A percentile compares a stretch with the other conserved stretches of the same genome.
Conservation (phyloP, 2,888 invertebrate species). For the Galeopsomyia nigrocyanea region DNA sequence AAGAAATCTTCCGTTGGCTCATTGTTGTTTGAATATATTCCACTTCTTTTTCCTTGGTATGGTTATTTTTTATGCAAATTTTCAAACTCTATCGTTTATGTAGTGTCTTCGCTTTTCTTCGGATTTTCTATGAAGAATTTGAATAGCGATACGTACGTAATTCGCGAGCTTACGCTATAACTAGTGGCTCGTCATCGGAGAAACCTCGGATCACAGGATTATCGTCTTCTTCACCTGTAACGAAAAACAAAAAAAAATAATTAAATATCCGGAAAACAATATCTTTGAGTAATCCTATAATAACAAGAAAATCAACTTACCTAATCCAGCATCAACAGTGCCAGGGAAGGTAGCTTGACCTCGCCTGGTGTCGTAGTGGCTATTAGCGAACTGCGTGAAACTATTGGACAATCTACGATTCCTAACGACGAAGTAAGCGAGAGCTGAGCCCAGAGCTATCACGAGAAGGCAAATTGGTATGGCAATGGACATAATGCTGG, state of each 20-base stretch:
- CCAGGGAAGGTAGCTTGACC: slow-evolving; percentile 88
- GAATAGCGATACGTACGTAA: neutral
- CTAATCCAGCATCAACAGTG: slow-evolving; percentile 74
- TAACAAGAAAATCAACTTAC: slow-evolving; percentile 66
- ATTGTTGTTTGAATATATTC: slow-evolving; percentile 25
- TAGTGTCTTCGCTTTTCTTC: slow-evolving; percentile 54
- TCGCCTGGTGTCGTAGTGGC: slow-evolving; percentile 88
- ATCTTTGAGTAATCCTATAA: slow-evolving; percentile 6
- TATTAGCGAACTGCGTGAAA: slow-evolving; percentile 85
- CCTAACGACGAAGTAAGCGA: slow-evolving; percentile 77
- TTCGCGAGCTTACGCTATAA: slow-evolving; percentile 80
- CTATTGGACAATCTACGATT: slow-evolving; percentile 82
- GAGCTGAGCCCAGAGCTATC: slow-evolving; percentile 72
- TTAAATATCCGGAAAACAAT: neutral
- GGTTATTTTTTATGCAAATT: slow-evolving; percentile 56
- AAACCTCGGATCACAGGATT: slow-evolving; percentile 92
- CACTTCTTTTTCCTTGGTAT: slow-evolving; percentile 46
- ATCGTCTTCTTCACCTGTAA: slow-evolving; percentile 81
- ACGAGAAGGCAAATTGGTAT: slow-evolving; percentile 73
- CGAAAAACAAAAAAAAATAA: slow-evolving; percentile 33
- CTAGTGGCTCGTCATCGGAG: slow-evolving; percentile 94
- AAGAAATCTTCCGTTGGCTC: slow-evolving; percentile 41
- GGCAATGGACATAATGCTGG: slow-evolving; percentile 69
- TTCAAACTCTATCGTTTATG: slow-evolving; percentile 58
- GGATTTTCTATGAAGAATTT: slow-evolving; percentile 47